phyloP scores from a whole-genome alignment of 2,113 vertebrate species.

The Sander lucioperca region DNA sequence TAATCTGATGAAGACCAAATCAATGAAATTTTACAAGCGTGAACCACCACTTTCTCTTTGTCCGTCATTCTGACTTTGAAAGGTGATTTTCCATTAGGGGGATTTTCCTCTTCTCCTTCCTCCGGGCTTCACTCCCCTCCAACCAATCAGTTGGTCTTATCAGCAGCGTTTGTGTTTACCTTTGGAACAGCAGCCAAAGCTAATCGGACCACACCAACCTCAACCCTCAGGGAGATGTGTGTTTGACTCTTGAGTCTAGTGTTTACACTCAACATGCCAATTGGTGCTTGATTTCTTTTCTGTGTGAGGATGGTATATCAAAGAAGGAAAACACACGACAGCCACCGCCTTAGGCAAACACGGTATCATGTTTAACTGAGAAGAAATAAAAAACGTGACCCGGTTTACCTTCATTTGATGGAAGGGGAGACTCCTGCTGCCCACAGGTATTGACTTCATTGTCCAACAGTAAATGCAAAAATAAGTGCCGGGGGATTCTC shows the following conservation, averaged over 20 bases:
- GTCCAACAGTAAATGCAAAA: not conserved
- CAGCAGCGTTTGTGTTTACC: constrained; percentile 63
- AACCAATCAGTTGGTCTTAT: constrained; percentile 60
- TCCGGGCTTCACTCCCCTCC: constrained; percentile 5
- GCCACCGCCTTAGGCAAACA: constrained; percentile 56
- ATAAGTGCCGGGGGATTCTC: not conserved
- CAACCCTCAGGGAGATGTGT: constrained; percentile 18
- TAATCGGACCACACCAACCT: constrained; percentile 56
- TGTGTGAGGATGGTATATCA: constrained; percentile 26
- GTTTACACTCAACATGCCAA: constrained; percentile 49
- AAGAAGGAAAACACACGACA: constrained; percentile 39
- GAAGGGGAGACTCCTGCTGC: constrained; percentile 1
- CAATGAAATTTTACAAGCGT: not conserved
- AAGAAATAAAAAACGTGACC: constrained; percentile 31
- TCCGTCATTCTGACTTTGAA: not conserved
- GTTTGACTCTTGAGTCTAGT: constrained; percentile 6
- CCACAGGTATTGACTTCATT: not conserved
- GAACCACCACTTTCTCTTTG: not conserved
- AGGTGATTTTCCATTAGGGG: constrained; percentile 18
- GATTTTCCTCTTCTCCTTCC: constrained; percentile 26
- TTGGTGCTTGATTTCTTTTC: constrained; percentile 40
- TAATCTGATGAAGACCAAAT: not conserved
- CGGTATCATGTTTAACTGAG: constrained; percentile 17
- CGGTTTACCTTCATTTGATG: constrained; percentile 11
- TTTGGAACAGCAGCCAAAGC: constrained; percentile 63